Conservation (phyloP, 2,113 vertebrate species). For the Aegithalos caudatus region DNA sequence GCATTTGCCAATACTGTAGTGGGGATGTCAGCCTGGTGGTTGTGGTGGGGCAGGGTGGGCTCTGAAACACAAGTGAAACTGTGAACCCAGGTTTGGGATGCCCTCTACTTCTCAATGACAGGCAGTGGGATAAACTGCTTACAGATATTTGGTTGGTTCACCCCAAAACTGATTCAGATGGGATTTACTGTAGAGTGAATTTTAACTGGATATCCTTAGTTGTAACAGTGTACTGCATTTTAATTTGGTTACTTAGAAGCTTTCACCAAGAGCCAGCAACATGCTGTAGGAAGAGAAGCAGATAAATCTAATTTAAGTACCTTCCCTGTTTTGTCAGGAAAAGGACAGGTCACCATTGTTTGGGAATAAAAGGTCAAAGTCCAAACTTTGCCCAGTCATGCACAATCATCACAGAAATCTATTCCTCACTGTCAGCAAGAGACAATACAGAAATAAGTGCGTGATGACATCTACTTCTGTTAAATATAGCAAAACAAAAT, state of each 20-base stretch:
- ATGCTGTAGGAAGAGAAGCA: background rate
- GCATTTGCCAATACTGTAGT: background rate
- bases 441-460: background rate
- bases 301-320: background rate
- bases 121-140: background rate
- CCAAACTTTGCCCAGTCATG: background rate
- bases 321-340: background rate
- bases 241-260: background rate
- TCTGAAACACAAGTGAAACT: background rate
- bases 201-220: background rate
- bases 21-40: background rate
- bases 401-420: background rate
- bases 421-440: background rate
- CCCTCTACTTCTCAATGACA: background rate
- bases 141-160: background rate
- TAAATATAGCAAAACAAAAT: slow-evolving; percentile 30
- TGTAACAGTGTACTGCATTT: background rate
- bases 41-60: background rate
- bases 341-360: background rate
- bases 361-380: background rate
- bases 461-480: background rate
- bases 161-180: background rate
- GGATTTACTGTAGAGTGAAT: background rate
- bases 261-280: background rate
- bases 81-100: background rate